Evolutionary conservation across 2,888 invertebrate genomes (phyloP).

Genomic region (Amblyjoppa proteus): DNA sequence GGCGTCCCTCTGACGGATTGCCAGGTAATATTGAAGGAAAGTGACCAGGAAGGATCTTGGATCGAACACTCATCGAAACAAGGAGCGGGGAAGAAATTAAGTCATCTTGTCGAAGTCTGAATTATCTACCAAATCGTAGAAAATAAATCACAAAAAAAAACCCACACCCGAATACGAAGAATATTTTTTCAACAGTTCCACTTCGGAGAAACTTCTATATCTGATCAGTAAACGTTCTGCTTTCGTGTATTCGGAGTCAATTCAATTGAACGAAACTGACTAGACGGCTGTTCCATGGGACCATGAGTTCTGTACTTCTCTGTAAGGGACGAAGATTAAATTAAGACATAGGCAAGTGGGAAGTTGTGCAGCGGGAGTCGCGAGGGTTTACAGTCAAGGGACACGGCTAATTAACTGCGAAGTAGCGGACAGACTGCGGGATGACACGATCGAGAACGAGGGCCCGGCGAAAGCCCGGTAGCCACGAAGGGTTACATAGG

Average conservation of each 20-base stretch:
- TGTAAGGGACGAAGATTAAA: conserved; percentile 68
- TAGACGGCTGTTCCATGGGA: neutral
- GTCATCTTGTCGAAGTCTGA: neutral
- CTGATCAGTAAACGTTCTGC: conserved; percentile 7
- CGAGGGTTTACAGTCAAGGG: conserved; percentile 33
- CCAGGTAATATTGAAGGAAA: conserved; percentile 10
- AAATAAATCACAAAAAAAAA: neutral
- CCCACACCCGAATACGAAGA: too few relatives aligned
- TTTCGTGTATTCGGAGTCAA: neutral
- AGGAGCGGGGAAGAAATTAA: neutral
- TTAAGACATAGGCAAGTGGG: conserved; percentile 69
- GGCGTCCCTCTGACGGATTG: conserved; percentile 55
- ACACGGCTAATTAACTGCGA: conserved; percentile 70
- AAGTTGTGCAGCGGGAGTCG: conserved; percentile 35
- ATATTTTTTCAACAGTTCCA: conserved; percentile 12
- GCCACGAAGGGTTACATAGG: conserved; percentile 59
- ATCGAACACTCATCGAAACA: neutral
- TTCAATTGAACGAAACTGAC: neutral
- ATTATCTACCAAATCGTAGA: neutral
- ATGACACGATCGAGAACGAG: conserved; percentile 70
- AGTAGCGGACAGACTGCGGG: conserved; percentile 44
- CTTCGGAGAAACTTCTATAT: conserved; percentile 30
- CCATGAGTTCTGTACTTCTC: neutral
- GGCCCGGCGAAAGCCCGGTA: conserved; percentile 17
- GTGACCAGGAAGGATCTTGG: conserved; percentile 20